Percentiles rank a stretch among this genome's conserved stretches.
Conservation (phyloP, 1,140 invertebrate genomes). For the Brachionus sp. region DNA sequence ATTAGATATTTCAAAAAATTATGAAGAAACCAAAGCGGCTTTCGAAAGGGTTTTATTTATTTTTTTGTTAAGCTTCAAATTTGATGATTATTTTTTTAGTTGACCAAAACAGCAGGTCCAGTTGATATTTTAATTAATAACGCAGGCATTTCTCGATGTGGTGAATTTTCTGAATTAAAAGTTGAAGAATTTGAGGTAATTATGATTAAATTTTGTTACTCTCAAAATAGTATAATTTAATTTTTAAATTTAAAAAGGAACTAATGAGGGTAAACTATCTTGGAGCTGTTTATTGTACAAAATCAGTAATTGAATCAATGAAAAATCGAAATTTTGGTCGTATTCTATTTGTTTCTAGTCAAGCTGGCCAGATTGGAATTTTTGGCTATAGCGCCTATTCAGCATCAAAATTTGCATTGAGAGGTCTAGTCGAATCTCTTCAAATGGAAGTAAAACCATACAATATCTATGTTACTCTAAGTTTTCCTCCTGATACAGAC, state of each 20-base stretch:
- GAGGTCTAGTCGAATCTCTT: constrained; percentile 86
- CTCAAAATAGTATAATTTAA: background rate
- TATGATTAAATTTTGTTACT: background rate
- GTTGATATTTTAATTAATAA: constrained; percentile 46
- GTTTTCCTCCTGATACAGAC: constrained; percentile 91
- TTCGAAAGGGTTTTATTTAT: background rate
- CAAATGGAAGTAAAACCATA: constrained; percentile 74
- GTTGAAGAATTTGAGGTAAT: constrained; percentile 34
- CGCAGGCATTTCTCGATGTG: constrained; percentile 34
- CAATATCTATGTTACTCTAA: constrained; percentile 76
- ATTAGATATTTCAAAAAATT: constrained; percentile 35
- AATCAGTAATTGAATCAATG: constrained; percentile 31
- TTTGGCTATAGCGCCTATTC: constrained; percentile 88
- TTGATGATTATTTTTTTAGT: background rate
- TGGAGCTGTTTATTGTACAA: constrained; percentile 40
- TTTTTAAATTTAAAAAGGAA: background rate
- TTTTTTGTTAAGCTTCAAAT: background rate
- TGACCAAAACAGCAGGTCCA: constrained; percentile 11
- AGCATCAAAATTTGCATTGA: constrained; percentile 85
- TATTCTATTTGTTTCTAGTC: constrained; percentile 73
- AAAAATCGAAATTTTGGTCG: constrained; percentile 48
- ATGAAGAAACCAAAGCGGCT: background rate
- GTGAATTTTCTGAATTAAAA: constrained; percentile 9
- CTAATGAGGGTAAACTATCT: constrained; percentile 44
- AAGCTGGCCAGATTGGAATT: constrained; percentile 82